A percentile compares a stretch with the other conserved stretches of the same genome.
phyloP scores from a whole-genome alignment of 2,888 invertebrate species.

The Drosophila birchii region DNA sequence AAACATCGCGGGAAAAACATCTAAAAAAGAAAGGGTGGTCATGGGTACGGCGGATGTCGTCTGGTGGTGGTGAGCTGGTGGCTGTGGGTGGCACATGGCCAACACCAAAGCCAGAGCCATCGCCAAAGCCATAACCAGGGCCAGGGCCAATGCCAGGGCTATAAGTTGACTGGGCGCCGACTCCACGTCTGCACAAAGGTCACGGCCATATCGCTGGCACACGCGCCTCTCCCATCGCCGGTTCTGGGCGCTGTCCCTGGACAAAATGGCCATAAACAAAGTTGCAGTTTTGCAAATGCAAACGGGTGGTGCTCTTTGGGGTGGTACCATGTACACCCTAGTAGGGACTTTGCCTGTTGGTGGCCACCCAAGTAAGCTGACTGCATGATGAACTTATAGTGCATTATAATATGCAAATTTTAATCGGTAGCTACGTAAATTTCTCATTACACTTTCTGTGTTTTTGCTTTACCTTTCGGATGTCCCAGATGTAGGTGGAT shows the following conservation, averaged over 20 bases:
- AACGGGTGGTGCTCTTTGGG: background rate
- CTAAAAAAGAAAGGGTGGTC: conserved; percentile 1
- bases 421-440: conserved; percentile 10
- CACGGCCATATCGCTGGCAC: conserved; percentile 57
- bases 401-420: conserved; percentile 13
- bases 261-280: conserved; percentile 47
- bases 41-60: conserved; percentile 5
- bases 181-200: conserved; percentile 73
- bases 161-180: conserved; percentile 69
- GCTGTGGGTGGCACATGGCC: conserved; percentile 16
- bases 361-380: conserved; percentile 14
- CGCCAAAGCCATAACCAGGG: conserved; percentile 3
- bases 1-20: conserved; percentile 29
- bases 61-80: conserved; percentile 1
- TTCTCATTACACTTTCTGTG: background rate
- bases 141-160: conserved; percentile 36
- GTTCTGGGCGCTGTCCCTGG: conserved; percentile 28
- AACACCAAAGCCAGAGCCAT: background rate
- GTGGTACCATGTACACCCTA: conserved; percentile 15
- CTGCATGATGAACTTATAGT: conserved; percentile 8
- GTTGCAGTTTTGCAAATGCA: conserved; percentile 50
- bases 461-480: background rate
- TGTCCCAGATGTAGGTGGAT: background rate
- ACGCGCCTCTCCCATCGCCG: conserved; percentile 26
- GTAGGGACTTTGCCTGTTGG: conserved; percentile 1